Evolutionary conservation across 53 echinoderm and acorn worm species (phyloP).

Genomic region (Holothuria leucospilota): DNA sequence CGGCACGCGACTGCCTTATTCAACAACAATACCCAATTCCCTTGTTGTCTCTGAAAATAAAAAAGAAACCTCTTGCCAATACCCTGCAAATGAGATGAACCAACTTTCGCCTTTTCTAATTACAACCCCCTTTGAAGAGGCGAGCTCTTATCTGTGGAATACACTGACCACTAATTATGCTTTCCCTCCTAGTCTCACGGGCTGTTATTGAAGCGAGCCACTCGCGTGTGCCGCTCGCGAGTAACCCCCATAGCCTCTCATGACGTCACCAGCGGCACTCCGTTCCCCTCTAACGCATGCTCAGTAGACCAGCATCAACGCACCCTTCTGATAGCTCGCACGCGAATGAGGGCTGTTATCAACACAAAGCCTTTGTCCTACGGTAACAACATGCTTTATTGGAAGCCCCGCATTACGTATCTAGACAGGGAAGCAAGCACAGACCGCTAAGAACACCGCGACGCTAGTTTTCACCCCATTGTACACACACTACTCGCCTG

Average conservation of each 20-base stretch:
- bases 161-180: conserved; percentile 42
- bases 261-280: conserved; percentile 50
- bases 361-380: conserved; percentile 54
- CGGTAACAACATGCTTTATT: conserved; percentile 41
- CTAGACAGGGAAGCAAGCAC: conserved; percentile 24
- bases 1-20: conserved; percentile 24
- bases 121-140: conserved; percentile 39
- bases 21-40: conserved; percentile 32
- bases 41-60: conserved; percentile 29
- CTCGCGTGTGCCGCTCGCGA: conserved; percentile 50
- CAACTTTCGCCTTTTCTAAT: conserved; percentile 26
- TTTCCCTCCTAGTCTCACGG: background rate
- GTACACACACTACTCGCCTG: conserved; percentile 38
- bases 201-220: conserved; percentile 46
- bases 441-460: conserved; percentile 14
- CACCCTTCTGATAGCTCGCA: conserved; percentile 46
- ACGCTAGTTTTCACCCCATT: conserved; percentile 38
- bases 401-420: conserved; percentile 40
- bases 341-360: conserved; percentile 50
- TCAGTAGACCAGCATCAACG: conserved; percentile 31
- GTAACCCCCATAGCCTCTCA: conserved; percentile 40
- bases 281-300: conserved; percentile 51
- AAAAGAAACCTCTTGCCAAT: conserved; percentile 21
- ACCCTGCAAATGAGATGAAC: conserved; percentile 23
- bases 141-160: background rate